phyloP scores from a whole-genome alignment of 1,140 invertebrate species.

The Muscidifurax raptorellus region DNA sequence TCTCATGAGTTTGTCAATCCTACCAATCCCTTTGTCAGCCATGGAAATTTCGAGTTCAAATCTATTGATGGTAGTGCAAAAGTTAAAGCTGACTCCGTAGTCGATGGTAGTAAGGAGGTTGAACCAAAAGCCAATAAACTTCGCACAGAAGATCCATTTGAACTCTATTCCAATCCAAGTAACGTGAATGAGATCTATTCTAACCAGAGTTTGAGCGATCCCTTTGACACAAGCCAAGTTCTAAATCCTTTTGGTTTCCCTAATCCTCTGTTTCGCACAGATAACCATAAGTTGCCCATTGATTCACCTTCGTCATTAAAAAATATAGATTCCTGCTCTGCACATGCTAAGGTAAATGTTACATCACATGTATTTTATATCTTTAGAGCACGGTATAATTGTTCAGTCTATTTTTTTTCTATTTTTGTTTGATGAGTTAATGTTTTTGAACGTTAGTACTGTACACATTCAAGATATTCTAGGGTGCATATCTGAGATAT shows the following conservation, averaged over 20 bases:
- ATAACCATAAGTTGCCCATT: slow-evolving; percentile 53
- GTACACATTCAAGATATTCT: background rate
- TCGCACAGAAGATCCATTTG: slow-evolving; percentile 43
- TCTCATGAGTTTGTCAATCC: slow-evolving; percentile 56
- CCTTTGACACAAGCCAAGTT: slow-evolving; percentile 67
- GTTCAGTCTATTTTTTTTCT: background rate
- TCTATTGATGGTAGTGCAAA: background rate
- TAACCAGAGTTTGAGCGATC: slow-evolving; percentile 56
- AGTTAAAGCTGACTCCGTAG: background rate
- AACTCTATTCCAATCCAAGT: slow-evolving; percentile 26
- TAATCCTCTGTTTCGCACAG: slow-evolving; percentile 56
- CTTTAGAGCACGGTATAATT: slow-evolving; percentile 28
- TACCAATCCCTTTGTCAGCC: slow-evolving; percentile 53
- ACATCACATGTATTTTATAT: slow-evolving; percentile 60
- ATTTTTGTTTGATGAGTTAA: slow-evolving; percentile 23
- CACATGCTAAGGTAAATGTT: slow-evolving; percentile 69
- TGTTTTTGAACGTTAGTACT: slow-evolving; percentile 26
- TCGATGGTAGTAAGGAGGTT: background rate
- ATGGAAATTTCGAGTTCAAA: background rate
- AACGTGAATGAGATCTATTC: slow-evolving; percentile 3
- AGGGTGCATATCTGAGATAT: background rate
- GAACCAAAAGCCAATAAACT: slow-evolving; percentile 2
- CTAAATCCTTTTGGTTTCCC: slow-evolving; percentile 60
- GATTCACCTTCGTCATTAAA: slow-evolving; percentile 60
- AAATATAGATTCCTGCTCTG: slow-evolving; percentile 64